Evolutionary conservation across 2,888 invertebrate species (phyloP), one percentile per base, ranked within the genome.

Genomic region (Proisotoma minuta): DNA sequence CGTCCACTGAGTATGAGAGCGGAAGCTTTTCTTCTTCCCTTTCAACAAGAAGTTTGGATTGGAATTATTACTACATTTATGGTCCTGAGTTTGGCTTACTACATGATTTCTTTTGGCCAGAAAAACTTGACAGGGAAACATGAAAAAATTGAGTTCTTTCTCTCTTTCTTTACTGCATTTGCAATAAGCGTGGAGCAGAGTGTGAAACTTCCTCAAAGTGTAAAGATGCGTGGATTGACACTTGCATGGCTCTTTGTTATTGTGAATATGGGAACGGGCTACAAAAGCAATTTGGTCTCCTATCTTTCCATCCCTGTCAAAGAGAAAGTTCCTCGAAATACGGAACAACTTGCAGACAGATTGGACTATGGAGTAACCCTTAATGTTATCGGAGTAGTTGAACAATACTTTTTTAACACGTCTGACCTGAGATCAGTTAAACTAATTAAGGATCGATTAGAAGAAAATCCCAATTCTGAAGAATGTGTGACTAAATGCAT

Each of bases 281-380:
- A 39, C 22, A 39, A 15, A n/a, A 15, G 26, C 22, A 39, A 39
- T 56, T 40, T 56, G 23, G 56, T 43, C 4, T 43, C 56, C 3
- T 43, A 56, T 43, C n/a, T 56, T 5, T 43, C 56, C 3, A 58
- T 49, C 50, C 66, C 69, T 60, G 48, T 3, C n/a, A 54, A 52
- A 57, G 53, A 60, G 20, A 12, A 1, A 12, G 12, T 29, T 51
- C 48, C 29, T 20, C 2, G 58, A 18, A 22, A 22, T 26, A 27
- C 22, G 29, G 22, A 26, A 26, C 26, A 48, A 39, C n/a, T 56
- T 3, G 3, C 23, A 3, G 20, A 27, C 5, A 39, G 26, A 22
- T 4, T 2, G 15, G 34, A 22, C 10, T 54, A 24, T 15, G 18
- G 12, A 3, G 52, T 52, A 15, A 52, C 26, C n/a, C 12, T 27